These are phyloP conservation scores for Solea solea DNA, from an alignment of 2,113 vertebrate species.

Conservation along the genomic window DNA sequence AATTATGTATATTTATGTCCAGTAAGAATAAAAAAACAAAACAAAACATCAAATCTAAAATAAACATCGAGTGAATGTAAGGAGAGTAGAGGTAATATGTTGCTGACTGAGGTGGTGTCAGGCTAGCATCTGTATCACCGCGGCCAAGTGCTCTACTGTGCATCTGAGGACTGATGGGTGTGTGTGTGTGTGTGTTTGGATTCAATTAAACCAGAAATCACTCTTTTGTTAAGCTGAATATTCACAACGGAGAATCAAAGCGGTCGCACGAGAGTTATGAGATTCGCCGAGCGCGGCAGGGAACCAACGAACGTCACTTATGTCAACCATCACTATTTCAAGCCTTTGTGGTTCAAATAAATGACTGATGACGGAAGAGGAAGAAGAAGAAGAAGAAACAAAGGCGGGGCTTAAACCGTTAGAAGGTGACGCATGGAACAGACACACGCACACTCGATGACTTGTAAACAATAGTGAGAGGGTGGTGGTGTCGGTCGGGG, in stretches of 20 bases:
- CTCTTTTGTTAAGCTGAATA: conserved; percentile 26
- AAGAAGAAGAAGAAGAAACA: conserved; percentile 36
- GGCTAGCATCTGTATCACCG: conserved; percentile 72
- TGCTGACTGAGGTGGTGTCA: conserved; percentile 78
- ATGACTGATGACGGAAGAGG: conserved; percentile 48
- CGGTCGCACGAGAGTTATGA: conserved; percentile 35
- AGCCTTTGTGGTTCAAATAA: conserved; percentile 77
- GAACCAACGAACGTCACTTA: conserved; percentile 8
- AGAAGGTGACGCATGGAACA: conserved; percentile 52
- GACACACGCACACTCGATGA: conserved; percentile 67
- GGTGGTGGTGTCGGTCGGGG: conserved; percentile 64
- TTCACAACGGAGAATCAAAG: conserved; percentile 39
- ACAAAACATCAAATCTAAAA: conserved; percentile 54
- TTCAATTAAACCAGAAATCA: conserved; percentile 29
- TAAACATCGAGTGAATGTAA: conserved; percentile 72
- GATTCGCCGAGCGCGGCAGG: conserved; percentile 50
- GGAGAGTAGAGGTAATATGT: conserved; percentile 83
- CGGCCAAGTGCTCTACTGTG: conserved; percentile 75
- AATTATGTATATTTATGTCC: conserved; percentile 62
- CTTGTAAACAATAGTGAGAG: conserved; percentile 81
- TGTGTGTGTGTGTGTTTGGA: neutral
- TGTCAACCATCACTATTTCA: conserved; percentile 81
- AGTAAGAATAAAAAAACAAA: conserved; percentile 61
- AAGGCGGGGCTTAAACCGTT: conserved; percentile 66
- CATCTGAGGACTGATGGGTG: conserved; percentile 53